Evolutionary conservation across 1,140 invertebrate species (phyloP).

Genomic region (Papilio polyxenes): DNA sequence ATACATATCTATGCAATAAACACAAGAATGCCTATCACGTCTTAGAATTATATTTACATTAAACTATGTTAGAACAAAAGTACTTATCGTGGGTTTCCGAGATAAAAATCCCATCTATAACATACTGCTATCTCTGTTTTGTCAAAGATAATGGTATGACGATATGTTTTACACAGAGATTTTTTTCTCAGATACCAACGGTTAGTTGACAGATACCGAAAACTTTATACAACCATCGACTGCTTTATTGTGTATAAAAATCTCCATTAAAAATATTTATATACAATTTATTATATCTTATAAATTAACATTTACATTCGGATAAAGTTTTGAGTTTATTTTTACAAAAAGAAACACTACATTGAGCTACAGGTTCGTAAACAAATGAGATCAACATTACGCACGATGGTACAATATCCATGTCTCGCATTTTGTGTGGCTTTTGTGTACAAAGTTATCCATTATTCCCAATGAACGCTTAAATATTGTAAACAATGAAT

Average conservation of each 20-base stretch:
- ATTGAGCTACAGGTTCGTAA: slow-evolving; percentile 78
- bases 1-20: slow-evolving; percentile 71
- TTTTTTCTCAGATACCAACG: too few relatives aligned
- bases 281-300: slow-evolving; percentile 73
- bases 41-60: slow-evolving; percentile 71
- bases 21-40: slow-evolving; percentile 75
- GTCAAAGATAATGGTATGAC: too few relatives aligned
- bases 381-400: slow-evolving; percentile 79
- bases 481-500: neutral
- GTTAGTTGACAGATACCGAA: slow-evolving; percentile 58
- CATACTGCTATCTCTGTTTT: too few relatives aligned
- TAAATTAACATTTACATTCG: slow-evolving; percentile 69
- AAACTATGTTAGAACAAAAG: slow-evolving; percentile 61
- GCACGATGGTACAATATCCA: slow-evolving; percentile 60
- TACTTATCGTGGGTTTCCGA: slow-evolving; percentile 36
- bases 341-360: slow-evolving; percentile 70
- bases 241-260: slow-evolving; percentile 74
- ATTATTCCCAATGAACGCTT: neutral
- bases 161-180: too few relatives aligned
- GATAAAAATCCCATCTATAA: too few relatives aligned
- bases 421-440: slow-evolving; percentile 41
- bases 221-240: slow-evolving; percentile 67
- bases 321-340: slow-evolving; percentile 65
- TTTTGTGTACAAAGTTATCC: neutral
- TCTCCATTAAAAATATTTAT: slow-evolving; percentile 74